Percentiles rank a stretch among this genome's conserved stretches.
phyloP scores from a whole-genome alignment of 1,140 invertebrate species.

The Macrobrachium nipponense region DNA sequence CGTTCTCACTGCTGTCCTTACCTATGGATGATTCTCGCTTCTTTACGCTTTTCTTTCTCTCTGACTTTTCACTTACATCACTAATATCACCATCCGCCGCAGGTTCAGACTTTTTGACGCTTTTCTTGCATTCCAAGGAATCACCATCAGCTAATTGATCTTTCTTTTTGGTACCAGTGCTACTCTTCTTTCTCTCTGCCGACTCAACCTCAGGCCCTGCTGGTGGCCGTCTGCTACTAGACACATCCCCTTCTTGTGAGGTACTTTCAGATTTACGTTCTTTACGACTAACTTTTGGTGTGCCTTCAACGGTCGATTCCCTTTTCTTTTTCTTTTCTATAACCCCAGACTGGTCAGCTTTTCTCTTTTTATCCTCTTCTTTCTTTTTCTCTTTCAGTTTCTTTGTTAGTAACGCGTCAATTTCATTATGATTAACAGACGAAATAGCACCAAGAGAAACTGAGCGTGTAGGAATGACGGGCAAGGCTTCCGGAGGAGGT shows the following conservation, averaged over 20 bases:
- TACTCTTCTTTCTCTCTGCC: slow-evolving; percentile 34
- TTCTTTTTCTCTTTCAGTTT: slow-evolving; percentile 44
- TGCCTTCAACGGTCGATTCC: slow-evolving; percentile 40
- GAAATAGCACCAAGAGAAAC: slow-evolving; percentile 51
- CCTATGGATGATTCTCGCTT: slow-evolving; percentile 41
- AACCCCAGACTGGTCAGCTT: slow-evolving; percentile 30
- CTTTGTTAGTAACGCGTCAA: slow-evolving; percentile 52
- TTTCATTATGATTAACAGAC: slow-evolving; percentile 30
- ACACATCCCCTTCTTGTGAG: slow-evolving; percentile 7
- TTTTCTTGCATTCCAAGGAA: slow-evolving; percentile 6
- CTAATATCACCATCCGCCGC: slow-evolving; percentile 23
- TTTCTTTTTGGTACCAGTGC: neutral
- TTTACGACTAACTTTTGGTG: slow-evolving; percentile 36
- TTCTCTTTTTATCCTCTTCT: slow-evolving; percentile 46
- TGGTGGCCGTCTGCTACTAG: slow-evolving; percentile 31
- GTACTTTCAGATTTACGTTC: slow-evolving; percentile 14
- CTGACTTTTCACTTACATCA: slow-evolving; percentile 34
- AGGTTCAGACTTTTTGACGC: slow-evolving; percentile 16
- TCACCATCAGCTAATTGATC: neutral
- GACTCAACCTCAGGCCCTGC: slow-evolving; percentile 24
- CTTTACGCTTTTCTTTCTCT: slow-evolving; percentile 56
- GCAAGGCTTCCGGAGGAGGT: slow-evolving; percentile 23
- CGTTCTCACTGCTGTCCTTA: slow-evolving; percentile 34
- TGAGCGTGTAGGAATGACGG: slow-evolving; percentile 38
- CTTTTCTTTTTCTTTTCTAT: slow-evolving; percentile 55